Conservation (phyloP, 2,797 vertebrate species). For the Sebastes alutus region DNA sequence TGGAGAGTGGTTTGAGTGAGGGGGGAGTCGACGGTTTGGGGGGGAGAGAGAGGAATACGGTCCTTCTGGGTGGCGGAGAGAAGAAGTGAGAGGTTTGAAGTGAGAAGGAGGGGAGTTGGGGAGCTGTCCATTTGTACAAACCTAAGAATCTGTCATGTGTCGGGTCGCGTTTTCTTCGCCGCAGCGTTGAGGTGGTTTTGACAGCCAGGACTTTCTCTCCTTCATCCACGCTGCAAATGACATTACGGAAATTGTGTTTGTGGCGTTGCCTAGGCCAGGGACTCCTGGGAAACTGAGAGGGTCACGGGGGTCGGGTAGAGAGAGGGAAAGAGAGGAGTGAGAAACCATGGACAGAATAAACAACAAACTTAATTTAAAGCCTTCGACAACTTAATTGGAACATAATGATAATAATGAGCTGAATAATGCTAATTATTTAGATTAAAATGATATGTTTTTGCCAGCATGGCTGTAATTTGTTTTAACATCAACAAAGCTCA, state of each 20-base stretch:
- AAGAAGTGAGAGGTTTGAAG: slow-evolving; percentile 42
- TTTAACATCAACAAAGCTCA: slow-evolving; percentile 20
- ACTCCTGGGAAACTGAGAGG: slow-evolving; percentile 87
- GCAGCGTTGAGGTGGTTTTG: slow-evolving; percentile 84
- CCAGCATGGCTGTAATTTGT: neutral
- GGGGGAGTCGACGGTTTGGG: slow-evolving; percentile 19
- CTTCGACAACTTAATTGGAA: neutral
- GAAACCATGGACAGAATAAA: slow-evolving; percentile 23
- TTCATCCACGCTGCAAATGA: slow-evolving; percentile 93
- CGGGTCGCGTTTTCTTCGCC: slow-evolving; percentile 87
- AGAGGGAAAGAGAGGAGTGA: slow-evolving; percentile 12
- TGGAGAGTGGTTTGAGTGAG: slow-evolving; percentile 38
- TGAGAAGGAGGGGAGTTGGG: slow-evolving; percentile 41
- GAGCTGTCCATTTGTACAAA: slow-evolving; percentile 96
- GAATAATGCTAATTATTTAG: neutral
- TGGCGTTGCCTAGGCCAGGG: slow-evolving; percentile 82
- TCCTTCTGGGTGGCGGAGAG: slow-evolving; percentile 10
- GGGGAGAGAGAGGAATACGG: slow-evolving; percentile 8
- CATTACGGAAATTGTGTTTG: slow-evolving; percentile 99
- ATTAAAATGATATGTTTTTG: neutral
- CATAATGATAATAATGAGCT: neutral
- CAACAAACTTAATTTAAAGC: neutral
- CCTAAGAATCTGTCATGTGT: slow-evolving; percentile 98
- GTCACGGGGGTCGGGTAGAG: slow-evolving; percentile 61
- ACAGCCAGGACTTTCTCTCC: slow-evolving; percentile 90